phyloP scores from a whole-genome alignment of 1,140 invertebrate species.

The Drosophila kepulauana region DNA sequence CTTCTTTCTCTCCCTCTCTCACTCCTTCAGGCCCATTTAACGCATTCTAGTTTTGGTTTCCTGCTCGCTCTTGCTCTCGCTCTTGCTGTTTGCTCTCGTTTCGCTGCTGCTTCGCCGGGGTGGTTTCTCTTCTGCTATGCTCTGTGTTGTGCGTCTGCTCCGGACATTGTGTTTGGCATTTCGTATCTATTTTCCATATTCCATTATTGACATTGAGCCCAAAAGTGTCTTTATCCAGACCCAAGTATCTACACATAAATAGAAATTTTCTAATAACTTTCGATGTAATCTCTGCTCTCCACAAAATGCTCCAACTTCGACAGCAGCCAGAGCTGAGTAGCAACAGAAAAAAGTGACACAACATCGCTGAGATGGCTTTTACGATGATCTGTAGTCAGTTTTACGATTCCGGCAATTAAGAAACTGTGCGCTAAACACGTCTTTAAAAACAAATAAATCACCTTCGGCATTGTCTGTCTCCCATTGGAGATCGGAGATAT shows the following conservation, averaged over 20 bases:
- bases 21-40: neutral
- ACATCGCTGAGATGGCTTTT: slow-evolving; percentile 28
- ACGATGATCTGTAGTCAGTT: slow-evolving; percentile 63
- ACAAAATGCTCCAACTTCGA: neutral
- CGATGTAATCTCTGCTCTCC: slow-evolving; percentile 8
- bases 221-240: slow-evolving; percentile 19
- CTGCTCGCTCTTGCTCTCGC: slow-evolving; percentile 14
- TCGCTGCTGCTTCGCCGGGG: slow-evolving; percentile 26
- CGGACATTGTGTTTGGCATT: slow-evolving; percentile 14
- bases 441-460: slow-evolving; percentile 82
- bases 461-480: slow-evolving; percentile 44
- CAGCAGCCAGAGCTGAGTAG: neutral
- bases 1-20: slow-evolving; percentile 11
- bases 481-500: slow-evolving; percentile 29
- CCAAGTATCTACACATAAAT: slow-evolving; percentile 16
- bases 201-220: slow-evolving; percentile 37
- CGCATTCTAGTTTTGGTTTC: neutral
- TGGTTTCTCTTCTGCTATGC: slow-evolving; percentile 37
- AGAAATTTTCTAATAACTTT: slow-evolving; percentile 12
- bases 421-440: slow-evolving; percentile 72
- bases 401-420: slow-evolving; percentile 66
- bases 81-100: slow-evolving; percentile 43
- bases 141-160: slow-evolving; percentile 54
- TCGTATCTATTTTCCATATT: slow-evolving; percentile 48
- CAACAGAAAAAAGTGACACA: slow-evolving; percentile 1